Conservation (phyloP, 2,797 vertebrate species). For the Acanthurus lineatus region DNA sequence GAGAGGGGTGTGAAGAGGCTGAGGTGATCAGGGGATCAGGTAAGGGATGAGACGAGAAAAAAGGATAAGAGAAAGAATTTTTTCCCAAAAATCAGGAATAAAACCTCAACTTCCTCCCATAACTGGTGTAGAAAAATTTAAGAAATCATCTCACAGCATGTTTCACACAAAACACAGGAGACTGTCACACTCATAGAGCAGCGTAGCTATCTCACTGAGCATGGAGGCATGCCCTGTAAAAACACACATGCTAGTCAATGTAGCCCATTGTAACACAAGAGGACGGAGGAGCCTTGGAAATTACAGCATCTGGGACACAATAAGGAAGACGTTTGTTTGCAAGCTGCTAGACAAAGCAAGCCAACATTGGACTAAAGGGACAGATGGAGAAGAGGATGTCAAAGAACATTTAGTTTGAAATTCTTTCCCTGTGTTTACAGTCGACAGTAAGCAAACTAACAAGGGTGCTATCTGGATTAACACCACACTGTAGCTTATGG, state of each 20-base stretch:
- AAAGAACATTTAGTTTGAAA: slow-evolving; percentile 23
- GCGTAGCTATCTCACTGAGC: slow-evolving; percentile 5
- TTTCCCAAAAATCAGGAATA: no score
- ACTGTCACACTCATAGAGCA: background rate
- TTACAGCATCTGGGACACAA: slow-evolving; percentile 37
- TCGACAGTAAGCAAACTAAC: slow-evolving; percentile 23
- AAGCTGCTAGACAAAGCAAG: slow-evolving; percentile 42
- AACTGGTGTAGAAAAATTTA: background rate
- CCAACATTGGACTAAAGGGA: slow-evolving; percentile 13
- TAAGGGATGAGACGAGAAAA: background rate
- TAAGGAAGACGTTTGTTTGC: slow-evolving; percentile 11
- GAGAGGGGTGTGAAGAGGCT: slow-evolving; percentile 39
- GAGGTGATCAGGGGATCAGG: background rate
- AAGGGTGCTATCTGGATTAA: slow-evolving; percentile 33
- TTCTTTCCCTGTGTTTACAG: slow-evolving; percentile 37
- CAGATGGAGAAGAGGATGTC: slow-evolving; percentile 44
- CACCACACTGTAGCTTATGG: slow-evolving; percentile 18
- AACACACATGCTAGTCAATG: background rate
- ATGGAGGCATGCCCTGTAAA: background rate
- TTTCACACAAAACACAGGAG: slow-evolving; percentile 1
- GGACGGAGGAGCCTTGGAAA: slow-evolving; percentile 13
- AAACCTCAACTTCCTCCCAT: background rate
- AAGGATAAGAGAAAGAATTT: slow-evolving; percentile 8
- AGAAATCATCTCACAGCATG: slow-evolving; percentile 11
- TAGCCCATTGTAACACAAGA: background rate